Evolutionary conservation across 2,888 invertebrate species (phyloP).

Genomic region (Stenotaenia linearis): DNA sequence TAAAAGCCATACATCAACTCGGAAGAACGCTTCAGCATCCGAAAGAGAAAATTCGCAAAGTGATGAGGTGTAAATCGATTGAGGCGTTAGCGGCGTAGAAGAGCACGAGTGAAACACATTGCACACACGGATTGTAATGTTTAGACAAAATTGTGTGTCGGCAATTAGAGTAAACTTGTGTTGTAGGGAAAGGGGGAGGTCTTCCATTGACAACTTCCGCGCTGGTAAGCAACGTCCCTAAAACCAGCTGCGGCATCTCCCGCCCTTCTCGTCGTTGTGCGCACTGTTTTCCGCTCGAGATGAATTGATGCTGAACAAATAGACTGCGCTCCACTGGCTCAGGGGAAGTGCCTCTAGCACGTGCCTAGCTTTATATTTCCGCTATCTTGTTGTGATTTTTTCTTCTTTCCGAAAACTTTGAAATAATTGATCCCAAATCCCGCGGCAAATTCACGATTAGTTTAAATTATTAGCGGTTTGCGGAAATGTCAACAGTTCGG

Average conservation of each 20-base stretch:
- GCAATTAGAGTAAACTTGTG: slow-evolving; percentile 17
- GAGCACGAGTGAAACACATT: not conserved
- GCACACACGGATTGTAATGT: not conserved
- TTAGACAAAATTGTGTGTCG: not conserved
- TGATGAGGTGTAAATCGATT: slow-evolving; percentile 12
- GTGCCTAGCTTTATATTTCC: not conserved
- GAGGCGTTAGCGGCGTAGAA: not conserved
- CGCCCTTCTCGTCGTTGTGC: not conserved
- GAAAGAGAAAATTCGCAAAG: not conserved
- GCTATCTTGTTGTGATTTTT: slow-evolving; percentile 6
- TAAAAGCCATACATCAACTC: not conserved
- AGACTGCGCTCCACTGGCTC: slow-evolving; percentile 20
- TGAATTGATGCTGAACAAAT: slow-evolving; percentile 26
- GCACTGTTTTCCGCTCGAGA: slow-evolving; percentile 24
- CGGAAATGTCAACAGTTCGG: not conserved
- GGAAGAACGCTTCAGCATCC: not conserved
- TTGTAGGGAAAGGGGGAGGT: not conserved
- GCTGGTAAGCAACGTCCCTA: slow-evolving; percentile 16
- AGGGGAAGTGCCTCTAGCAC: not conserved
- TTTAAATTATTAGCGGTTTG: not conserved
- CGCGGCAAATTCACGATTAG: not conserved
- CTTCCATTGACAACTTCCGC: slow-evolving; percentile 12
- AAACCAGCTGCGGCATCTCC: slow-evolving; percentile 13
- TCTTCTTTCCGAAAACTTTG: not conserved
- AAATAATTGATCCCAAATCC: not conserved